Evolutionary conservation across 2,113 vertebrate species (phyloP), one percentile per base, ranked within the genome.

Genomic region (Protobothrops flavoviridis): DNA sequence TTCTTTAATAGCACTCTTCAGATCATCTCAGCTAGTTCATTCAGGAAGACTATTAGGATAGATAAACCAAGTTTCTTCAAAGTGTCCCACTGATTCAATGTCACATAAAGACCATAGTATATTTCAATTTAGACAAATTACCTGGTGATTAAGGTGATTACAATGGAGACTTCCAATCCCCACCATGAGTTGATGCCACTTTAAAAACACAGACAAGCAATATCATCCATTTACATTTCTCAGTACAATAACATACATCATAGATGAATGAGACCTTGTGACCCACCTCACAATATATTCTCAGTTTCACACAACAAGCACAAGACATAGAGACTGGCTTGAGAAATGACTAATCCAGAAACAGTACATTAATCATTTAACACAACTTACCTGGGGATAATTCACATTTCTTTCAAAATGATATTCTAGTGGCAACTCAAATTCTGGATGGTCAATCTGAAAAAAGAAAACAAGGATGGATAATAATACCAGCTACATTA

Each of bases 381-480:
- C 21, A 13, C 95, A 96, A 88, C 93, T 93, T 95, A 99, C 98
- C 98, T 98, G 97, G 81, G 95, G 96, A 97, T 97, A 97, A 91
- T 98, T 98, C 94, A 94, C 97, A 56, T 96, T 93, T 9, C 93
- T 95, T 69, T 96, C 95, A 93, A 89, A 96, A 97, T 98, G 97
- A 97, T 97, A 98, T 95, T 98, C 96, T 91, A 96, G 96, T 1
- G 98, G 98, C 95, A 99, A 97, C 45, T 98, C 97, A 95, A 99
- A 97, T 55, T 99, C 98, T 50, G 99, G 99, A 95, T 99, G 98
- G 95, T 99, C 98, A 96, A 99, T 99, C 99, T 99, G 97, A 95
- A 56, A 23, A 57, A 61, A 50, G 48, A 87, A 87, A 29, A 20
- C 5, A 53, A 26, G 26, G 48, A 50, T 52, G n/a, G 9, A 86